Evolutionary conservation across 2,888 invertebrate genomes (phyloP).

Genomic region (Polydrusus pterygomalis): DNA sequence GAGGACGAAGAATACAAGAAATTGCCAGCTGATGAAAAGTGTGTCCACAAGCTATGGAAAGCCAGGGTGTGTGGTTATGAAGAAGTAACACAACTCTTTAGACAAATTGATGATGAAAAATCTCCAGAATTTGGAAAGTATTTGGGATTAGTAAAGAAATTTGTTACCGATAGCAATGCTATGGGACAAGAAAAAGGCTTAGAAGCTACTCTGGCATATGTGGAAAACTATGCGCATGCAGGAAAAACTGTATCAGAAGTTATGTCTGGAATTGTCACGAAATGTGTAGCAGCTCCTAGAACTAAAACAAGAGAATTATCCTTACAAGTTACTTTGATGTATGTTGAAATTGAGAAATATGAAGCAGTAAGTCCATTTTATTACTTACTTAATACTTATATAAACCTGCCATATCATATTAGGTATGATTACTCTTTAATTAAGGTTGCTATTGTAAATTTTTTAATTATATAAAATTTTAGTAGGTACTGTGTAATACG

Average conservation of each 20-base stretch:
- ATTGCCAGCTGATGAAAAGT: slow-evolving; percentile 91
- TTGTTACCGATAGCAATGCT: slow-evolving; percentile 95
- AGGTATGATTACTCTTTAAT: no score
- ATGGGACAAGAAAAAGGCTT: slow-evolving; percentile 96
- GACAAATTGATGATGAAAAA: slow-evolving; percentile 92
- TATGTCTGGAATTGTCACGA: slow-evolving; percentile 83
- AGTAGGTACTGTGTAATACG: no score
- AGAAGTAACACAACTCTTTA: slow-evolving; percentile 92
- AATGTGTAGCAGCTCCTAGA: slow-evolving; percentile 94
- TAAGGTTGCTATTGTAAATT: no score
- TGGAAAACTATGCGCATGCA: slow-evolving; percentile 92
- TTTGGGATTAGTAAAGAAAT: slow-evolving; percentile 92
- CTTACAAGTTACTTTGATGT: slow-evolving; percentile 92
- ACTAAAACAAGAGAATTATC: slow-evolving; percentile 94
- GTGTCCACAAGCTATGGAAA: slow-evolving; percentile 96
- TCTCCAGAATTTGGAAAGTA: slow-evolving; percentile 95
- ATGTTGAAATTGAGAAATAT: slow-evolving; percentile 96
- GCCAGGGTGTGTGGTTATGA: slow-evolving; percentile 96
- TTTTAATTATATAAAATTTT: no score
- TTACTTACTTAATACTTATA: no score
- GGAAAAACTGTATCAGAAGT: slow-evolving; percentile 94
- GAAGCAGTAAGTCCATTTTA: slow-evolving; percentile 79
- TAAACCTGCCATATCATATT: no score
- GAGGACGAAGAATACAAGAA: slow-evolving; percentile 85
- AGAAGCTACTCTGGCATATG: slow-evolving; percentile 92